Conservation (phyloP, 2,888 invertebrate genomes). For the Limulus polyphemus region DNA sequence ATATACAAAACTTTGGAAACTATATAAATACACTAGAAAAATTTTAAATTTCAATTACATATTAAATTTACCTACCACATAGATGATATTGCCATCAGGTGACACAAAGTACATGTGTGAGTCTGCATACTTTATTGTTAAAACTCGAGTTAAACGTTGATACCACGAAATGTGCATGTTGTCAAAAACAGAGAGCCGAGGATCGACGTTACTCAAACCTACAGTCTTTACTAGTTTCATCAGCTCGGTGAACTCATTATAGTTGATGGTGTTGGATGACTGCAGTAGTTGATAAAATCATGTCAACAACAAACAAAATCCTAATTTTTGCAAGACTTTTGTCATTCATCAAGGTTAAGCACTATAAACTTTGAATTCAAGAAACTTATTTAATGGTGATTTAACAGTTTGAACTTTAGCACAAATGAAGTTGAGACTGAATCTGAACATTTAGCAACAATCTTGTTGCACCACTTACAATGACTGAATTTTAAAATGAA, state of each 20-base stretch:
- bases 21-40: not conserved
- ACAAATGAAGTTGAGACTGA: too few relatives aligned
- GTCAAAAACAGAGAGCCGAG: constrained; percentile 46
- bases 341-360: too few relatives aligned
- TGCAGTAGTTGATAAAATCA: too few relatives aligned
- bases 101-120: constrained; percentile 47
- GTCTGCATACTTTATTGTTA: constrained; percentile 48
- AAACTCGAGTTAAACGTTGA: constrained; percentile 47
- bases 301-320: too few relatives aligned
- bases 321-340: too few relatives aligned
- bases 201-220: constrained; percentile 47
- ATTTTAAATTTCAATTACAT: not conserved
- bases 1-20: not conserved
- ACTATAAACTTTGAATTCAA: too few relatives aligned
- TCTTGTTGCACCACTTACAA: too few relatives aligned
- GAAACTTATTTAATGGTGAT: too few relatives aligned
- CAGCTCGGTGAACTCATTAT: constrained; percentile 51
- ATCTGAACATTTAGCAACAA: too few relatives aligned
- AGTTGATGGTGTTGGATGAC: constrained; percentile 39
- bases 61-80: constrained; percentile 41
- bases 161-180: constrained; percentile 53
- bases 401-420: too few relatives aligned
- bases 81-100: constrained; percentile 46
- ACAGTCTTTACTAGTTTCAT: constrained; percentile 47
- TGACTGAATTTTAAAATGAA: too few relatives aligned